These are phyloP conservation scores for Malurus leucopterus DNA, from an alignment of 2,797 vertebrate species.

Conservation along the genomic window DNA sequence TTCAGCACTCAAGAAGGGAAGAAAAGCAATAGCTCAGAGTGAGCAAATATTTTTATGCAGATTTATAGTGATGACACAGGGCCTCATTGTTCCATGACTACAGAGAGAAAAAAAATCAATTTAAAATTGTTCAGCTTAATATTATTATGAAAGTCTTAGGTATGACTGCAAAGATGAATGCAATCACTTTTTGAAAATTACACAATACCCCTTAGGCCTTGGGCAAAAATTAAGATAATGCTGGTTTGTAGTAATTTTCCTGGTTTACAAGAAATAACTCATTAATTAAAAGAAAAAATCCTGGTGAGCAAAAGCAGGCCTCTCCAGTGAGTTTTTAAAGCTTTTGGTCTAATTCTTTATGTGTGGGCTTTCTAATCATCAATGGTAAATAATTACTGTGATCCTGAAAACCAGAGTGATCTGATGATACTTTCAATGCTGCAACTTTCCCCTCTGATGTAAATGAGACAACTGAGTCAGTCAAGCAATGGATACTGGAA, in stretches of 20 bases:
- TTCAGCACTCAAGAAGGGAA: not conserved
- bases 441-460: not conserved
- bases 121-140: not conserved
- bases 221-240: not conserved
- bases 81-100: not conserved
- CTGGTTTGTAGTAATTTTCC: not conserved
- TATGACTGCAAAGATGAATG: not conserved
- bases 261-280: not conserved
- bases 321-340: not conserved
- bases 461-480: not conserved
- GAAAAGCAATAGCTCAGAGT: not conserved
- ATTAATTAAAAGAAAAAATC: not conserved
- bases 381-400: not conserved
- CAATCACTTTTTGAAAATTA: not conserved
- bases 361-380: not conserved
- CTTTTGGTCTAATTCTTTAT: not conserved
- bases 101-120: not conserved
- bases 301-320: not conserved
- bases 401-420: not conserved
- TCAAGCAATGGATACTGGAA: not conserved
- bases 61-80: not conserved
- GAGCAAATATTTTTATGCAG: not conserved
- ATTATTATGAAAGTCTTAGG: not conserved
- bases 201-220: not conserved
- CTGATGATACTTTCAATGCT: not conserved